phyloP scores from a whole-genome alignment of 2,888 invertebrate species.

The Pollenia griseotomentosa region DNA sequence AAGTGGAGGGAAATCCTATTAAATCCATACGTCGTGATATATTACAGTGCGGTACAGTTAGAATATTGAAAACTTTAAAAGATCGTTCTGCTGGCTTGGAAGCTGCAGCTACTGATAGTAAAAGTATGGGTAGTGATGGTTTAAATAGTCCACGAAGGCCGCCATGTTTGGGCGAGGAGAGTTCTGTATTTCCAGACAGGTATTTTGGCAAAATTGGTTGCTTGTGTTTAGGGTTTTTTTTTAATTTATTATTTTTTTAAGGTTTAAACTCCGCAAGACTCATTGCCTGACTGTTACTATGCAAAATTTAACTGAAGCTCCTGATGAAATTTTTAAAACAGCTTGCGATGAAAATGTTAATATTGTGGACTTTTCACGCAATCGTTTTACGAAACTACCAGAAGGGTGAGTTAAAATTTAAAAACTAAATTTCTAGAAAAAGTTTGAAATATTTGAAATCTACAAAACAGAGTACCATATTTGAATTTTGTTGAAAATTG shows the following conservation, averaged over 20 bases:
- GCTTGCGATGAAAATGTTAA: slow-evolving; percentile 90
- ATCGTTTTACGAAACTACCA: slow-evolving; percentile 89
- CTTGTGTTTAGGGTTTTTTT: background rate
- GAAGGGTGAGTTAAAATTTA: slow-evolving; percentile 85
- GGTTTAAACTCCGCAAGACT: slow-evolving; percentile 86
- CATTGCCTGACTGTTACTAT: slow-evolving; percentile 82
- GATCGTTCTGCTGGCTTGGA: slow-evolving; percentile 84
- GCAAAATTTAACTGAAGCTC: slow-evolving; percentile 88
- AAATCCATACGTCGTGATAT: slow-evolving; percentile 93
- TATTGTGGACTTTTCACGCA: slow-evolving; percentile 92
- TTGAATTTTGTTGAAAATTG: no score
- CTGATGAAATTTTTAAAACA: slow-evolving; percentile 89
- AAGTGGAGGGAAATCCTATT: slow-evolving; percentile 94
- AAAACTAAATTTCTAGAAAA: no score
- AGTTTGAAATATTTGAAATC: no score
- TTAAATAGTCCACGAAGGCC: slow-evolving; percentile 75
- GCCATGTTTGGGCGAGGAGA: slow-evolving; percentile 69
- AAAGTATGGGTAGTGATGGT: slow-evolving; percentile 82
- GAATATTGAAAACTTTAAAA: slow-evolving; percentile 91
- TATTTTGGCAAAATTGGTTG: slow-evolving; percentile 64
- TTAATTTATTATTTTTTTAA: slow-evolving; percentile 75
- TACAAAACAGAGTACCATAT: no score
- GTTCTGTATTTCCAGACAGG: slow-evolving; percentile 78
- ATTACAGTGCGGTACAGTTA: slow-evolving; percentile 92
- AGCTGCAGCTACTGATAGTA: slow-evolving; percentile 74